Base-by-base conservation (phyloP, 1,140 invertebrate species). In the Polypedilum pembai region DNA sequence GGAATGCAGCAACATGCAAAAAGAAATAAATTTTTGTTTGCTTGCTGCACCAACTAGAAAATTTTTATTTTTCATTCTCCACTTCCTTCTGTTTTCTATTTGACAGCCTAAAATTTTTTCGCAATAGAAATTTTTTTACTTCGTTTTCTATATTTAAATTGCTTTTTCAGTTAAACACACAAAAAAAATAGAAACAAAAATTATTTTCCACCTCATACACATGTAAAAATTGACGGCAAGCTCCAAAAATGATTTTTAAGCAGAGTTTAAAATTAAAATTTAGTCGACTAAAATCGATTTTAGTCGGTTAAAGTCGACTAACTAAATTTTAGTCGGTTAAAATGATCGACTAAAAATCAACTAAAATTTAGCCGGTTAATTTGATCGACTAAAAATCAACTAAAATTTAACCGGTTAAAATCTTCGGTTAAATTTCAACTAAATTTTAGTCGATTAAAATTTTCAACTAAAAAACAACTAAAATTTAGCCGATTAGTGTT, bases 11-110 rank as follows among this genome's bases (percentile, higher is more conserved):
- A 56, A 56, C 45, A 56, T 56, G 45, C 7, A 18, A 69, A 69
- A 69, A 69, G 65, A 18, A 69, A 69, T 69, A 69, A 69, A 69
- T 69, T 69, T 56, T 69, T 69, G 65, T 18, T 21, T 18, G 17
- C 20, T 69, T 20, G 65, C 65, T 69, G 17, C 24, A 33, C 24
- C 24, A 33, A 33, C 24, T 33, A n/a, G n/a, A 33, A 33, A 33
- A 33, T 33, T 33, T 33, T 33, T n/a, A n/a, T n/a, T n/a, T n/a
- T n/a, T n/a, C 63, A 7, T 18, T 8, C 18, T 18, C 65, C 15
- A 21, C 65, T 69, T n/a, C 65, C 20, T 8, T 10, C n/a, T 69
- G 65, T 56, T 56, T 56, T 56, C 45, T 56, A 56, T 56, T n/a
- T 56, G 45, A 56, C 45, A 56, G n/a, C 12, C 12, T n/a, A 56